phyloP scores from a whole-genome alignment of 2,888 invertebrate species.

The Electrophaes corylata region DNA sequence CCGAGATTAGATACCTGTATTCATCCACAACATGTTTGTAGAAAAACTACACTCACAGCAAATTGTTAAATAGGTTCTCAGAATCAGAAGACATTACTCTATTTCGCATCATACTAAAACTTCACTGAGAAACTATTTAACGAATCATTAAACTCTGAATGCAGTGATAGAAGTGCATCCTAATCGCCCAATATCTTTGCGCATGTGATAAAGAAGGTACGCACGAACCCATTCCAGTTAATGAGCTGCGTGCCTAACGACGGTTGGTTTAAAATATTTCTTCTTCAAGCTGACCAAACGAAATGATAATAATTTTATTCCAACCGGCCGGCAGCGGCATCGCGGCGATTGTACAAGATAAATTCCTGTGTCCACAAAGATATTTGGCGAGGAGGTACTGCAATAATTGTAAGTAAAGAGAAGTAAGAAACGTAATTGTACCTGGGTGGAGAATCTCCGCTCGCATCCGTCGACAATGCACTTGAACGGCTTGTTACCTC shows the following conservation, averaged over 20 bases:
- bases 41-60: not conserved
- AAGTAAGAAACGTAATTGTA: constrained; percentile 63
- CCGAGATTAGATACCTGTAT: not conserved
- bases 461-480: constrained; percentile 98
- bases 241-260: too few relatives aligned
- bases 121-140: constrained; percentile 11
- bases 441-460: constrained; percentile 93
- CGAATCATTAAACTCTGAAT: constrained; percentile 15
- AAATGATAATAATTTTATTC: too few relatives aligned
- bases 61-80: constrained; percentile 8
- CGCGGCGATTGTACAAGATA: too few relatives aligned
- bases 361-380: not conserved
- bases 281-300: not conserved
- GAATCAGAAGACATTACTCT: constrained; percentile 4
- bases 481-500: constrained; percentile 96
- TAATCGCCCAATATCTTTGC: constrained; percentile 6
- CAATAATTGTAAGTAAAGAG: not conserved
- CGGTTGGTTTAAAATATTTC: not conserved
- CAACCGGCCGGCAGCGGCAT: too few relatives aligned
- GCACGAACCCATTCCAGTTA: too few relatives aligned
- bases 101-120: constrained; percentile 3
- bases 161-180: not conserved
- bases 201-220: not conserved
- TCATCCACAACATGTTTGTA: constrained; percentile 5
- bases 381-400: not conserved